A percentile compares a stretch with the other conserved stretches of the same genome.
Evolutionary conservation across 2,888 invertebrate genomes (phyloP).

Genomic region (Drosophila kanekoi): DNA sequence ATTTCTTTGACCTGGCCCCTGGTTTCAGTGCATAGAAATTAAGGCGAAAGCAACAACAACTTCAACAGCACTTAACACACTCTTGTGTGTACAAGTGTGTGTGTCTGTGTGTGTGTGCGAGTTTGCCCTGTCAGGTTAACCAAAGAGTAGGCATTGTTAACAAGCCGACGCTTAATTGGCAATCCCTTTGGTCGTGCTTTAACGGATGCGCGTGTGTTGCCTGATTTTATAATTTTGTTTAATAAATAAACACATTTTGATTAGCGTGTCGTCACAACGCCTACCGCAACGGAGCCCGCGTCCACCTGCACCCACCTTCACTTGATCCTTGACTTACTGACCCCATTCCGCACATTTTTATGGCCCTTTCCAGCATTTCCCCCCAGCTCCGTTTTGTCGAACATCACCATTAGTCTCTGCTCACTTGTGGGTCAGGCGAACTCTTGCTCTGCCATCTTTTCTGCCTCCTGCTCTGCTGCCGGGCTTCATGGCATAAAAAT

Average conservation of each 20-base stretch:
- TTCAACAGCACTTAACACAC: slow-evolving; percentile 34
- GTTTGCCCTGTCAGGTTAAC: slow-evolving; percentile 54
- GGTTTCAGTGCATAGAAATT: slow-evolving; percentile 57
- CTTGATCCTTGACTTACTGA: slow-evolving; percentile 49
- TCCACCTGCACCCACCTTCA: neutral
- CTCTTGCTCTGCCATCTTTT: neutral
- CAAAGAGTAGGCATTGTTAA: slow-evolving; percentile 69
- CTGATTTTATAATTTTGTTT: slow-evolving; percentile 66
- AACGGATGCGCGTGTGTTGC: slow-evolving; percentile 28
- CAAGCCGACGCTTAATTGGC: slow-evolving; percentile 62
- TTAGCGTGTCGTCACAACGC: slow-evolving; percentile 58
- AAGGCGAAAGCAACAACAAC: slow-evolving; percentile 35
- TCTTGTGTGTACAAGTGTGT: neutral
- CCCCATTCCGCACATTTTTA: slow-evolving; percentile 34
- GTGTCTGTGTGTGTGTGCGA: slow-evolving; percentile 22
- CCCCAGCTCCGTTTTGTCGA: slow-evolving; percentile 58
- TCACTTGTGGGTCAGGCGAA: neutral
- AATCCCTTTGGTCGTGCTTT: slow-evolving; percentile 28
- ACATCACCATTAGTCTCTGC: slow-evolving; percentile 74
- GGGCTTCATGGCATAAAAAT: slow-evolving; percentile 63
- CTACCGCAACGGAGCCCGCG: neutral
- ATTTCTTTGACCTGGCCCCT: slow-evolving; percentile 6
- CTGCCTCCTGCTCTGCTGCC: neutral
- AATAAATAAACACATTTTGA: slow-evolving; percentile 73
- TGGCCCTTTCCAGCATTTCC: slow-evolving; percentile 7